Evolutionary conservation across 2,797 vertebrate species (phyloP).

Genomic region (Miichthys miiuy): DNA sequence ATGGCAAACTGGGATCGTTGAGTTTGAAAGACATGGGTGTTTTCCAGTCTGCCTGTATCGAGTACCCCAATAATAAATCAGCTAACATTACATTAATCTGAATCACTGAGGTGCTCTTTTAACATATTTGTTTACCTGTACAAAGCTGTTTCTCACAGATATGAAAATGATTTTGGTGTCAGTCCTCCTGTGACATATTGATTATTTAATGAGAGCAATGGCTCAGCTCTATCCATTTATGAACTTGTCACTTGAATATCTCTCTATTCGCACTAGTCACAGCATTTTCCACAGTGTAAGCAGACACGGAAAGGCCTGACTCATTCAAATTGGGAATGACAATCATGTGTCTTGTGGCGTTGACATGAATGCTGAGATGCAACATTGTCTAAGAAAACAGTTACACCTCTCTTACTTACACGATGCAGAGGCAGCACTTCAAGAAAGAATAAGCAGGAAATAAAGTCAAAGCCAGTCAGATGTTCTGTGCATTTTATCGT

Average conservation of each 20-base stretch:
- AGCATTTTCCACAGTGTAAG: not conserved
- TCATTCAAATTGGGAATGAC: constrained; percentile 2
- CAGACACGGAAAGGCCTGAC: constrained; percentile 10
- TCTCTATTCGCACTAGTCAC: not conserved
- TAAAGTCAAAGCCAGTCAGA: not conserved
- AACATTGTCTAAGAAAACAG: not conserved
- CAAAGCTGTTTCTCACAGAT: not conserved
- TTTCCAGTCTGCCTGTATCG: not conserved
- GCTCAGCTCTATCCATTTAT: not conserved
- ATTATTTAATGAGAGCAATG: constrained; percentile 5
- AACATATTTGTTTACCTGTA: not conserved
- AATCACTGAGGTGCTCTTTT: not conserved
- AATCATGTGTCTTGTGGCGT: not conserved
- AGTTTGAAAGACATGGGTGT: not conserved
- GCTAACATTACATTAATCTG: not conserved
- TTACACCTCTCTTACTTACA: not conserved
- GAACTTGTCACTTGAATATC: constrained; percentile 4
- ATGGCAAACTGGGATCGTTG: not conserved
- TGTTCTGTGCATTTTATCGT: not conserved
- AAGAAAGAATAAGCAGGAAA: not conserved
- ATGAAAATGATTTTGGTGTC: not conserved
- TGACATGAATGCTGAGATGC: constrained; percentile 20
- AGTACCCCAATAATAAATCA: not conserved
- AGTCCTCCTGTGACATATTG: constrained; percentile 6
- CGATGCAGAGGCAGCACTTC: not conserved